phyloP scores from a whole-genome alignment of 1,140 invertebrate genomes.

The Apis dorsata region DNA sequence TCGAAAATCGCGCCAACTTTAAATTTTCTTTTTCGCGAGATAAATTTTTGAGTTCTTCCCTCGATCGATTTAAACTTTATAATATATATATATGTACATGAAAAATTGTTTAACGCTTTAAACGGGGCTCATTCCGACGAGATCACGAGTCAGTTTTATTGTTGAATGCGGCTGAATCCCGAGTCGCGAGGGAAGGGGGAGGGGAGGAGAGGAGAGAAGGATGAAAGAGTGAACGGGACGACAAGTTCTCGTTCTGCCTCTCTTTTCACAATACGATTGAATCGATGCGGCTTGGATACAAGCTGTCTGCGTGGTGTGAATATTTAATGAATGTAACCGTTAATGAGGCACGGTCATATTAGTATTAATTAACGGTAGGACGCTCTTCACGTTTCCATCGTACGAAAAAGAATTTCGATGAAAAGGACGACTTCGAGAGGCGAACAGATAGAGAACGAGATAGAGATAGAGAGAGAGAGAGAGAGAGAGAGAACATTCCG shows the following conservation, averaged over 20 bases:
- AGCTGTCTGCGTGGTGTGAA: slow-evolving; percentile 65
- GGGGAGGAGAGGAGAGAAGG: neutral
- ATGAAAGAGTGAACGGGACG: slow-evolving; percentile 50
- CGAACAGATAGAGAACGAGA: slow-evolving; percentile 7
- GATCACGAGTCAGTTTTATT: slow-evolving; percentile 37
- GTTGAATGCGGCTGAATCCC: slow-evolving; percentile 51
- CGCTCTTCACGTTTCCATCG: slow-evolving; percentile 53
- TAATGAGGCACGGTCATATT: slow-evolving; percentile 74
- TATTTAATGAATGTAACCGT: slow-evolving; percentile 74
- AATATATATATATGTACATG: too few relatives aligned
- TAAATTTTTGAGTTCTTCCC: too few relatives aligned
- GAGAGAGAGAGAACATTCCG: slow-evolving; percentile 5
- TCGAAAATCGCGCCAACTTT: too few relatives aligned
- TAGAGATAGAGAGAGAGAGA: neutral
- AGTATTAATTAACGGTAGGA: slow-evolving; percentile 73
- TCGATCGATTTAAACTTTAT: too few relatives aligned
- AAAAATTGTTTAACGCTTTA: neutral
- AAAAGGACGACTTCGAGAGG: slow-evolving; percentile 41
- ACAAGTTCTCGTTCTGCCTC: slow-evolving; percentile 58
- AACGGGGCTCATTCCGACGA: slow-evolving; percentile 20
- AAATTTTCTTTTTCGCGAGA: too few relatives aligned
- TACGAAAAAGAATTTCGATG: slow-evolving; percentile 50
- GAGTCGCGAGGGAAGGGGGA: slow-evolving; percentile 42
- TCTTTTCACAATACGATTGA: slow-evolving; percentile 69
- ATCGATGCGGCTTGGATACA: slow-evolving; percentile 67